These are phyloP conservation scores for Pygoscelis adeliae DNA, from an alignment of 2,113 vertebrate genomes.

Conservation along the genomic window DNA sequence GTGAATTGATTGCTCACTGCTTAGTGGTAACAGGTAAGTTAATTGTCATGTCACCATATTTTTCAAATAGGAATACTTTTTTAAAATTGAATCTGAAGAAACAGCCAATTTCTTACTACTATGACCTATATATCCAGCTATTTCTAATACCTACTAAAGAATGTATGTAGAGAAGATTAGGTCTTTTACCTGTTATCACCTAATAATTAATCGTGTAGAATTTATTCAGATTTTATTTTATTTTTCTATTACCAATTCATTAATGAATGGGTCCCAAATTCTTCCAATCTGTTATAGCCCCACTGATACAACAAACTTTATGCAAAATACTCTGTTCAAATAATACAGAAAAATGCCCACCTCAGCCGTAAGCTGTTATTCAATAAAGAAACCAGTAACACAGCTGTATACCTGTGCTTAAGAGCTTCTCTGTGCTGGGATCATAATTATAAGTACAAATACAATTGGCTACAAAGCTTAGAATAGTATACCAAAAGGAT, in stretches of 20 bases:
- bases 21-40: neutral
- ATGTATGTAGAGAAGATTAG: too few relatives aligned
- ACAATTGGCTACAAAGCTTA: neutral
- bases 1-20: neutral
- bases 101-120: neutral
- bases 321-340: neutral
- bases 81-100: neutral
- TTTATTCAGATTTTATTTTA: neutral
- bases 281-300: neutral
- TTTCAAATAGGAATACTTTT: neutral
- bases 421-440: neutral
- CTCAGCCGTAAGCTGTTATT: neutral
- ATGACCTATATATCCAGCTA: fast-evolving
- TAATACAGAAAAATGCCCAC: neutral
- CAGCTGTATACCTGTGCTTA: neutral
- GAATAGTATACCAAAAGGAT: neutral
- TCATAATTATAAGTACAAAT: neutral
- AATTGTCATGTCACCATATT: neutral
- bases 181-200: neutral
- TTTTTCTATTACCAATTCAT: neutral
- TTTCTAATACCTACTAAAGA: neutral
- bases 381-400: neutral
- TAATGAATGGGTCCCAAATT: neutral
- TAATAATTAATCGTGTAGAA: neutral
- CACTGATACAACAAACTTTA: neutral